Evolutionary conservation across 2,797 vertebrate genomes (phyloP).

Genomic region (Tolypeutes matacus): DNA sequence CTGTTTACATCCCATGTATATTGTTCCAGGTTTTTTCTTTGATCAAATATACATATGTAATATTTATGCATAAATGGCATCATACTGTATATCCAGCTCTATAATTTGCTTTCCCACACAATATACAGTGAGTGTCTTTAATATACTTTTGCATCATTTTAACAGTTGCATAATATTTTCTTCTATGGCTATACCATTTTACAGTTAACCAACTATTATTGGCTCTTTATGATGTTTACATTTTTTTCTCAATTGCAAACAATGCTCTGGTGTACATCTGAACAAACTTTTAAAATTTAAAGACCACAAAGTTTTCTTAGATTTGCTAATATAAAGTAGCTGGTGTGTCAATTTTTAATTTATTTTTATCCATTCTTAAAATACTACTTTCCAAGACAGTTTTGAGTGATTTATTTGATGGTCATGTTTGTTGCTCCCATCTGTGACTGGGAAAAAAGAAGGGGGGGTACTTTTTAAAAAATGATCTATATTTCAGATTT

Average conservation of each 20-base stretch:
- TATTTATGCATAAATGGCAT: not conserved
- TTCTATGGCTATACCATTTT: not conserved
- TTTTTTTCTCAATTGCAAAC: not conserved
- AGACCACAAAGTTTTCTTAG: not conserved
- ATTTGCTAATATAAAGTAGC: not conserved
- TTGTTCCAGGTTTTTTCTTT: not conserved
- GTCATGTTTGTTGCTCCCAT: not conserved
- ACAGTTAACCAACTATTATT: not conserved
- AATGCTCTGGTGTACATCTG: not conserved
- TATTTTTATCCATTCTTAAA: slow-evolving; percentile 17
- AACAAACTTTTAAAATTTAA: slow-evolving; percentile 30
- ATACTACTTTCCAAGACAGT: not conserved
- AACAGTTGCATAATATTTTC: not conserved
- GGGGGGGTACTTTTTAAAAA: not conserved
- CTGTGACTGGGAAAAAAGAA: not conserved
- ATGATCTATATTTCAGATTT: not conserved
- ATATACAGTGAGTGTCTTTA: not conserved
- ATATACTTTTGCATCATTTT: slow-evolving; percentile 35
- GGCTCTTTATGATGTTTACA: not conserved
- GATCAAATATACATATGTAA: not conserved
- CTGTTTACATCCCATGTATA: not conserved
- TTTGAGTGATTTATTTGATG: slow-evolving; percentile 57
- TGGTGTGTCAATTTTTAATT: slow-evolving; percentile 17
- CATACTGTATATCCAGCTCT: not conserved
- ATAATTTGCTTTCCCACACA: not conserved